A percentile compares a stretch with the other conserved stretches of the same genome.
These are phyloP conservation scores for Artibeus lituratus DNA, from an alignment of 2,797 vertebrate species.

Conservation along the genomic window DNA sequence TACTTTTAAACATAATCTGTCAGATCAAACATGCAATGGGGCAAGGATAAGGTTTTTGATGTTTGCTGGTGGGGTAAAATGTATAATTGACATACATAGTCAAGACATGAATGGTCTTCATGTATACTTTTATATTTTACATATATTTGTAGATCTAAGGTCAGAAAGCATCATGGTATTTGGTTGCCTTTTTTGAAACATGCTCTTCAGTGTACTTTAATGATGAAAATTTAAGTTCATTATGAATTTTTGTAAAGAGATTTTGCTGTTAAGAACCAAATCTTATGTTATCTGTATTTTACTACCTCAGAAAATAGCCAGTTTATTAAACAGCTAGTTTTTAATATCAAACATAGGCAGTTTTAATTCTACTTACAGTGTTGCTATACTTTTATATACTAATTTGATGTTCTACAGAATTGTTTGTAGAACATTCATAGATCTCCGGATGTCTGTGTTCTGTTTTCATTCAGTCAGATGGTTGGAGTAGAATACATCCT, in stretches of 20 bases:
- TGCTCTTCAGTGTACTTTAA: background rate
- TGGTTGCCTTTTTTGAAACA: slow-evolving; percentile 7
- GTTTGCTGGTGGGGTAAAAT: slow-evolving; percentile 14
- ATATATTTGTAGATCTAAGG: background rate
- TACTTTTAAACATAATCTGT: slow-evolving; percentile 36
- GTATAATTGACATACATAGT: background rate
- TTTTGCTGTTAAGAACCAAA: slow-evolving; percentile 21
- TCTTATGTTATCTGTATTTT: background rate
- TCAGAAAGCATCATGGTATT: background rate
- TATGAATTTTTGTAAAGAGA: slow-evolving; percentile 26
- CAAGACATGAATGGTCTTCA: background rate
- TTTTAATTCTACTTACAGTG: background rate
- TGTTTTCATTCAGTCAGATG: slow-evolving; percentile 93
- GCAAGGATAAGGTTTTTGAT: background rate
- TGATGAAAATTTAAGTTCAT: slow-evolving; percentile 33
- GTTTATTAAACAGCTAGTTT: slow-evolving; percentile 7
- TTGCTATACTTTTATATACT: background rate
- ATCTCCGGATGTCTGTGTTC: slow-evolving; percentile 36
- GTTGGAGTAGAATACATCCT: slow-evolving; percentile 98
- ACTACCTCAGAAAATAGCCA: background rate
- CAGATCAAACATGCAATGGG: background rate
- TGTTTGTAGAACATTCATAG: background rate
- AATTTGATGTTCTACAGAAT: background rate
- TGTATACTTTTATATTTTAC: slow-evolving; percentile 7
- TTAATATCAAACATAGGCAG: background rate